Base-by-base conservation (phyloP, 35 echinoderm and acorn worm species). In the Lytechinus variegatus region DNA sequence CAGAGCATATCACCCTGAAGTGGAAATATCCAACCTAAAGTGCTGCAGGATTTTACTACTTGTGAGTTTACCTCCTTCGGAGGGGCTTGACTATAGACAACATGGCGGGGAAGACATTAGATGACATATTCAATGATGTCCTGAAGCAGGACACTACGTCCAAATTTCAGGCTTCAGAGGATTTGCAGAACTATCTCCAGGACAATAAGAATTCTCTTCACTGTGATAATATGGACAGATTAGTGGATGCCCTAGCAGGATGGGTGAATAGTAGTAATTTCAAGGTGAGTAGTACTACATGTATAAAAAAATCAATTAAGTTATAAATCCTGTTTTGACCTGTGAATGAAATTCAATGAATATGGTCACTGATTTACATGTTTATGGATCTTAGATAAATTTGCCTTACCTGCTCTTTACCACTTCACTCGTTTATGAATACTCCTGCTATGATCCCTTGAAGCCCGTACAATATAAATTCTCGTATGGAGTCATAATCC, bases 181-280 rank as follows among this genome's bases (percentile, higher is more conserved):
- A 97, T 52, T 87, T 99, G 58, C 97, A 97, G 94, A 96, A 98
- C 27, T 97, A 98, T 91, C 89, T 99, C 9, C 52, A 95, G 61
- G 96, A 98, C 55, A 90, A 86, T 21, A 71, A 56, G 9, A 99
- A 98, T 57, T 92, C 96, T 27, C 56, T 99, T 21, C 90, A 97
- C 27, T 98, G 98, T 96, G 98, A 99, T 19, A 98, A 97, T 94
- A 95, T 97, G 72, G 98, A 99, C 89, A 95, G 96, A 57, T 66
- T 99, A 11, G 87, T 99, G 8, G 98, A 99, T 96, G 97, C 93
- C 55, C 95, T 99, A 8, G 96, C 95, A 29, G 56, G 66, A 12
- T 99, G 98, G 98, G 98, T 99, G 55, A 99, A 97, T 79, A 97
- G 97, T 87, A 99, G 98, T 71, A 99, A 99, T 94, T 99, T 97